Conservation (phyloP, 2,888 invertebrate genomes). For the Agapostemon virescens region DNA sequence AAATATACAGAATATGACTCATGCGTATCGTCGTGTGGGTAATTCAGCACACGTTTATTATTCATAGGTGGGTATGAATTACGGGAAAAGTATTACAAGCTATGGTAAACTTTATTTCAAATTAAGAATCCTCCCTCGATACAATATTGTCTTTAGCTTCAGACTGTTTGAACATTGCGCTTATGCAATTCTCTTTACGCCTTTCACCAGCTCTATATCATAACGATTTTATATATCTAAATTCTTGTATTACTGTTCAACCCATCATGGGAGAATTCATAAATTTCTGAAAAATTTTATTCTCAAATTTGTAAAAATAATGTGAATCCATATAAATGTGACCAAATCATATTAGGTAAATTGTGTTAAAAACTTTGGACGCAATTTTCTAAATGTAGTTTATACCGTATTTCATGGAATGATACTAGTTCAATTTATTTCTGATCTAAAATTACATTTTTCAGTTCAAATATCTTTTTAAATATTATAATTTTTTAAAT, state of each 20-base stretch:
- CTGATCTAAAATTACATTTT: too few species aligned
- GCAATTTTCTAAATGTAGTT: too few species aligned
- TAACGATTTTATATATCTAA: not conserved
- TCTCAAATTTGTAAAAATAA: not conserved
- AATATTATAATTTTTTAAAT: too few species aligned
- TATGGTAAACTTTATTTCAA: conserved; percentile 28
- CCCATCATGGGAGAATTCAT: not conserved
- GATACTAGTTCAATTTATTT: too few species aligned
- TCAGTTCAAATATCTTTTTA: too few species aligned
- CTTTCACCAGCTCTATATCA: not conserved
- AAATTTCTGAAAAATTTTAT: not conserved
- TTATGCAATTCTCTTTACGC: not conserved
- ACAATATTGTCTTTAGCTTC: not conserved
- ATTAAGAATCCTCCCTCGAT: not conserved
- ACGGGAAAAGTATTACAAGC: conserved; percentile 40
- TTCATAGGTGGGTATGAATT: conserved; percentile 27
- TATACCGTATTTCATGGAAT: not conserved
- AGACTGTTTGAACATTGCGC: not conserved
- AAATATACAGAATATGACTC: conserved; percentile 48
- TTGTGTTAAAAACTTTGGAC: not conserved
- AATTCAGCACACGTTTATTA: conserved; percentile 63
- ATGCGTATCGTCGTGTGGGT: conserved; percentile 35
- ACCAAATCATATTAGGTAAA: not conserved
- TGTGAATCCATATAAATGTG: not conserved
- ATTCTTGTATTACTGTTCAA: not conserved